Evolutionary conservation across 2,888 invertebrate species (phyloP), one percentile per base, ranked within the genome.

Genomic region (Yponomeuta sedellus): DNA sequence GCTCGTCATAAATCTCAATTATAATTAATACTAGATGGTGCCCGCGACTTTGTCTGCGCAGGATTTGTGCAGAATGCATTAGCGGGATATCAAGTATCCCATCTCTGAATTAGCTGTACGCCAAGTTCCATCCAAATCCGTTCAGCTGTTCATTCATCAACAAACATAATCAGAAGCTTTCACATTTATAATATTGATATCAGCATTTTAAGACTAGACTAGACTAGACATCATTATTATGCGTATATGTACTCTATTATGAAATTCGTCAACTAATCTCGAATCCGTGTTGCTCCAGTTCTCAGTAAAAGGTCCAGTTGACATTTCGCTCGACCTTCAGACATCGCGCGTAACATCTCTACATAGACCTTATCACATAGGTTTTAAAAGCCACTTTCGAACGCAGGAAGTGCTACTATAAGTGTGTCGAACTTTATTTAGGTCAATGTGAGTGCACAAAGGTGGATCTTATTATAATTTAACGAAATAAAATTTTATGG

Each of bases 281-380:
- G 22, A 20, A 20, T 22, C 19, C 8, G n/a, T 6, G 77, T 77
- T 86, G 85, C 77, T 83, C 81, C 71, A 78, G 70, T 85, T 86
- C 81, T 77, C 86, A 81, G 82, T 76, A 84, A 64, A 86, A 87
- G 83, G 85, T 87, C 80, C 83, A 82, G 81, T 78, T 88, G 85
- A 83, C 88, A 88, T 89, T 89, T 85, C 34, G 79, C 68, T 67
- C 70, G 76, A 76, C 88, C 88, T 88, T 85, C 82, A 69, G 12
- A 64, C 16, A 44, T 39, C 20, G 12, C 16, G n/a, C 44, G 25
- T 20, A 20, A n/a, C n/a, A 40, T 20, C 11, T 25, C 20, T 11
- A 64, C 22, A 20, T 64, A 44, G 10, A 12, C 20, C 44, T 64
- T 64, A 44, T n/a, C n/a, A 10, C 63, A 20, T 10, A 44, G 63